A percentile compares a stretch with the other conserved stretches of the same genome.
These are phyloP conservation scores for Girardinichthys multiradiatus DNA, from an alignment of 2,113 vertebrate genomes.

Conservation along the genomic window DNA sequence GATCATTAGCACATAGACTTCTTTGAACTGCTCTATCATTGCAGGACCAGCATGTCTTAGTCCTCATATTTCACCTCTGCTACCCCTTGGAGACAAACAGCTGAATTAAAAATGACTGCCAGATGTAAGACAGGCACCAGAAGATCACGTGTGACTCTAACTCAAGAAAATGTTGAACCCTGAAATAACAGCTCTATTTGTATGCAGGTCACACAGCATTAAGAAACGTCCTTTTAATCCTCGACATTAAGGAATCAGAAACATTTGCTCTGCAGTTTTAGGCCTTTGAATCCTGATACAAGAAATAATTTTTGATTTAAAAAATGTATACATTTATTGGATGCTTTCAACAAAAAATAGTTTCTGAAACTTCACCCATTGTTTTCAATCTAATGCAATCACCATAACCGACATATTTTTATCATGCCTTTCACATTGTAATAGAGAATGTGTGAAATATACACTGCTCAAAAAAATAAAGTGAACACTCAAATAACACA, in stretches of 20 bases:
- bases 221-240: constrained; percentile 5
- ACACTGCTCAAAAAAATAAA: too few species aligned
- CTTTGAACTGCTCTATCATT: constrained; percentile 39
- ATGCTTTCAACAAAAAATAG: too few species aligned
- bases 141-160: constrained; percentile 12
- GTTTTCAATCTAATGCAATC: not conserved
- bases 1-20: constrained; percentile 50
- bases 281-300: too few species aligned
- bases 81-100: constrained; percentile 9
- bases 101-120: constrained; percentile 25
- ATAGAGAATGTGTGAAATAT: not conserved
- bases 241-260: not conserved
- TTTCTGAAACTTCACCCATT: not conserved
- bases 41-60: constrained; percentile 22
- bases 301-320: too few species aligned
- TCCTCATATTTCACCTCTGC: constrained; percentile 31
- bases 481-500: too few species aligned
- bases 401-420: not conserved
- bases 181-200: constrained; percentile 12
- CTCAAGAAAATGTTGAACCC: not conserved
- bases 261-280: too few species aligned
- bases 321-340: too few species aligned
- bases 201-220: constrained; percentile 1
- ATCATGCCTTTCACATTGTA: not conserved
- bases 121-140: constrained; percentile 16